Percentiles rank a stretch among this genome's conserved stretches.
These are phyloP conservation scores for Leucozona laternaria DNA, from an alignment of 2,888 invertebrate species.

Conservation along the genomic window DNA sequence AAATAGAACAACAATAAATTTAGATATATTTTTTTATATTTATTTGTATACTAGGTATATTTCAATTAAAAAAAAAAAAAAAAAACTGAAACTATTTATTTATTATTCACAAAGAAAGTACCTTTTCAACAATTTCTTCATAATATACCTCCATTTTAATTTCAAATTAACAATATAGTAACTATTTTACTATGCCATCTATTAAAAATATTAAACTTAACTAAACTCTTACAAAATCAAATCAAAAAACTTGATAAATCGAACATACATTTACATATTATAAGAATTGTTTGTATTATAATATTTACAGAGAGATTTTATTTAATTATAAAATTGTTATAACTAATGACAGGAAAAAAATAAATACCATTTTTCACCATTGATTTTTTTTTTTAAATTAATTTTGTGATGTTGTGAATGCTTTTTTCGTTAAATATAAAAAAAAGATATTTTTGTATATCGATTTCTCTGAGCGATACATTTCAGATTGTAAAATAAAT, in stretches of 20 bases:
- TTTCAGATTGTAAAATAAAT: constrained; percentile 51
- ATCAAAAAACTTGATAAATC: constrained; percentile 32
- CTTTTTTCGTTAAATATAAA: constrained; percentile 49
- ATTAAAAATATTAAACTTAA: constrained; percentile 18
- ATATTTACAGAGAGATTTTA: constrained; percentile 61
- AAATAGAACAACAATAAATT: neutral
- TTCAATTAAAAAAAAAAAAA: neutral
- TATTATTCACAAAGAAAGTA: constrained; percentile 62
- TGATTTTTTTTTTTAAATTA: constrained; percentile 35
- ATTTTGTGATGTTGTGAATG: constrained; percentile 72
- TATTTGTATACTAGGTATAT: constrained; percentile 32
- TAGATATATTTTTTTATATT: constrained; percentile 5
- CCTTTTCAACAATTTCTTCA: constrained; percentile 64
- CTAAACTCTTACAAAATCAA: constrained; percentile 19
- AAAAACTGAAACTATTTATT: constrained; percentile 53
- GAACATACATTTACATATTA: constrained; percentile 47
- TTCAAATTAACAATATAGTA: constrained; percentile 45
- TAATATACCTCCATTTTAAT: constrained; percentile 55
- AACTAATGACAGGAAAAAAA: constrained; percentile 9
- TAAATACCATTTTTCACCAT: constrained; percentile 21
- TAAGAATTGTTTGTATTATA: constrained; percentile 37
- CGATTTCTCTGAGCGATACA: constrained; percentile 65
- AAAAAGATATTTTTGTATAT: constrained; percentile 32
- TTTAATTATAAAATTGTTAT: constrained; percentile 43
- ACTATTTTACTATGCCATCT: constrained; percentile 50